These are phyloP conservation scores for Oryzias javanicus DNA, from an alignment of 2,113 vertebrate species.

Conservation along the genomic window DNA sequence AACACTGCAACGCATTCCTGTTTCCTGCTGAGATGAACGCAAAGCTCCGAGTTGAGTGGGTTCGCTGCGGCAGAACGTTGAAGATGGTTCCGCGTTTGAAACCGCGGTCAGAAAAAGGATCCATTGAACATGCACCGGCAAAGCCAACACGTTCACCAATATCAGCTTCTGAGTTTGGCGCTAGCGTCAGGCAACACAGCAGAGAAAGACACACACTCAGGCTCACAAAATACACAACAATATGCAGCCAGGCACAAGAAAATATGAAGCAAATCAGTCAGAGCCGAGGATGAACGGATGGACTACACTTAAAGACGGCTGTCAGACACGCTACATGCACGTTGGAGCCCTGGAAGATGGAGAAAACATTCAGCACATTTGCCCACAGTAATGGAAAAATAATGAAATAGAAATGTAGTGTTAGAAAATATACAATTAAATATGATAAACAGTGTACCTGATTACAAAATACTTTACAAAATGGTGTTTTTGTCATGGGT, in stretches of 20 bases:
- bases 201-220: constrained; percentile 1
- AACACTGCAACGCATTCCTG: constrained; percentile 27
- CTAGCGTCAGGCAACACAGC: background rate
- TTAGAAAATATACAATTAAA: background rate
- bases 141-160: constrained; percentile 4
- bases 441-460: constrained; percentile 17
- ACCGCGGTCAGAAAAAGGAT: constrained; percentile 26
- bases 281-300: constrained; percentile 26
- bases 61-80: constrained; percentile 5
- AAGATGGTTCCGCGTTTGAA: constrained; percentile 16
- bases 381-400: constrained; percentile 1
- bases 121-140: constrained; percentile 18
- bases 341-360: constrained; percentile 26
- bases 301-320: constrained; percentile 12
- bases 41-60: constrained; percentile 15
- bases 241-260: constrained; percentile 9
- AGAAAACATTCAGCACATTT: constrained; percentile 48
- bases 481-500: no score
- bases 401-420: background rate
- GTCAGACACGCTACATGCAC: constrained; percentile 51
- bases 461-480: no score
- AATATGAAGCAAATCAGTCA: constrained; percentile 20
- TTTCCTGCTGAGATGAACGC: constrained; percentile 16
- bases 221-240: constrained; percentile 15
- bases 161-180: constrained; percentile 10